Evolutionary conservation across 2,888 invertebrate genomes (phyloP).

Genomic region (Adineta ricciae): DNA sequence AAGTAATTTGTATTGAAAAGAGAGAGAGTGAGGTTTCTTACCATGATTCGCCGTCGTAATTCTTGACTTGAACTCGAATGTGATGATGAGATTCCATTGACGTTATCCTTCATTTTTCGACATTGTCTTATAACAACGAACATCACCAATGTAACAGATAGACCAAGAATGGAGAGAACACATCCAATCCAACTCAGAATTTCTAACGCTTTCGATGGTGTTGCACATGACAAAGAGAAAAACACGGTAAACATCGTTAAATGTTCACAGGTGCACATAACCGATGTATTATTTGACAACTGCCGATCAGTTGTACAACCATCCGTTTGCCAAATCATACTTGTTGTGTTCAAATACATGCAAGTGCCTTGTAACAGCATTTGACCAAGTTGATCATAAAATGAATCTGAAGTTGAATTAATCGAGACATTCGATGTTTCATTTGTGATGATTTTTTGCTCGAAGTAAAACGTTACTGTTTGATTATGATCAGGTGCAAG

Average conservation of each 20-base stretch:
- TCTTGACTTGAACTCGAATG: neutral
- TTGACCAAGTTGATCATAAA: neutral
- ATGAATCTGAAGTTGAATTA: neutral
- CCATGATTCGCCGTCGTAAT: neutral
- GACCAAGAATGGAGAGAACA: neutral
- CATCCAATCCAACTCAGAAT: neutral
- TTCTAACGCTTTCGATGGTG: neutral
- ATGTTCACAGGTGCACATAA: neutral
- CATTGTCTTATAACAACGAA: neutral
- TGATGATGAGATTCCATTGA: neutral
- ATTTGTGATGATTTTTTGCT: neutral
- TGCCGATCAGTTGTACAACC: neutral
- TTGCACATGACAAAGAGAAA: neutral
- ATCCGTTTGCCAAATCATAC: neutral
- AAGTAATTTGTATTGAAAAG: neutral
- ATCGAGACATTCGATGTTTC: neutral
- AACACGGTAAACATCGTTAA: slow-evolving; percentile 10
- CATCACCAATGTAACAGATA: neutral
- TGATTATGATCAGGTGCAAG: neutral
- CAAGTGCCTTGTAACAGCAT: neutral
- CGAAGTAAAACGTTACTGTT: neutral
- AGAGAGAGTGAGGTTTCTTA: neutral
- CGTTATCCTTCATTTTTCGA: neutral
- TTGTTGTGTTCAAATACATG: slow-evolving; percentile 10
- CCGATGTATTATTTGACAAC: neutral